Percentiles rank a stretch among this genome's conserved stretches.
Conservation (phyloP, 2,888 invertebrate species). For the Lottia gigantea region DNA sequence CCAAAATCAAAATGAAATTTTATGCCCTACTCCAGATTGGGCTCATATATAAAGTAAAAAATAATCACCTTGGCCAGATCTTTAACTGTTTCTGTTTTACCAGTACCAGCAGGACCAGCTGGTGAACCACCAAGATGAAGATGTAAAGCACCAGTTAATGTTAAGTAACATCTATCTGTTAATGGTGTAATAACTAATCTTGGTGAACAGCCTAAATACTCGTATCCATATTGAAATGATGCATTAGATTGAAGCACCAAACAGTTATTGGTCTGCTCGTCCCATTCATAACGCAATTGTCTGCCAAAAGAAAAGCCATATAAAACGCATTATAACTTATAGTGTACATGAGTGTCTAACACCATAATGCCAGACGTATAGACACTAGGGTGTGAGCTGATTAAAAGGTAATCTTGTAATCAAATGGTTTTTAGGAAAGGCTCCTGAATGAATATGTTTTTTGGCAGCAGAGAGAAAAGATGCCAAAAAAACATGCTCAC, state of each 20-base stretch:
- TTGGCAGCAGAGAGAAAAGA: too few species aligned
- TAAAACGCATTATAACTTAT: too few species aligned
- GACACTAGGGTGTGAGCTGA: too few species aligned
- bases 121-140: constrained; percentile 67
- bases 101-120: constrained; percentile 68
- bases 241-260: constrained; percentile 66
- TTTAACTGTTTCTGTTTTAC: constrained; percentile 69
- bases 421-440: too few species aligned
- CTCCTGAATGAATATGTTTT: too few species aligned
- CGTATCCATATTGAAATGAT: constrained; percentile 66
- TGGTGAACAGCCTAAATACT: constrained; percentile 68
- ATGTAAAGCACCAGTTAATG: constrained; percentile 66
- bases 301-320: constrained; percentile 42
- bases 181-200: constrained; percentile 66
- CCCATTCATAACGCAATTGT: constrained; percentile 68
- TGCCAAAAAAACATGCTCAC: too few species aligned
- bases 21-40: too few species aligned
- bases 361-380: too few species aligned
- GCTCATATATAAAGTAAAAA: too few species aligned
- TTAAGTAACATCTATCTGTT: constrained; percentile 67
- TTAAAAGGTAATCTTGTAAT: too few species aligned
- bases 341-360: too few species aligned
- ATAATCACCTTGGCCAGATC: constrained; percentile 68
- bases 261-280: constrained; percentile 65
- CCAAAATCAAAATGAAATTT: too few species aligned